Evolutionary conservation across 2,888 invertebrate species (phyloP), one percentile per base, ranked within the genome.

Genomic region (Yponomeuta cagnagella): DNA sequence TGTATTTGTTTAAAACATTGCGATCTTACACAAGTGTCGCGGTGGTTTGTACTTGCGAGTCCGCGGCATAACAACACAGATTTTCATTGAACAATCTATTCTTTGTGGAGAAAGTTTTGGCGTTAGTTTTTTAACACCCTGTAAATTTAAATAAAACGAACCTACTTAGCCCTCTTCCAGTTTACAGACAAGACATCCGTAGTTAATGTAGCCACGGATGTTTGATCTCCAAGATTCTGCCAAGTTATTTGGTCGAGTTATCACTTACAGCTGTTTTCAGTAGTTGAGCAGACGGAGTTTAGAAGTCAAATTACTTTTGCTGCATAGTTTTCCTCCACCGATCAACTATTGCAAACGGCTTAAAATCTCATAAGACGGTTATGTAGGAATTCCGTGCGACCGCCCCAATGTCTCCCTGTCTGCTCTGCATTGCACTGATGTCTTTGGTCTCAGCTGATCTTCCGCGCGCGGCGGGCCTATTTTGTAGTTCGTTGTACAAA

Each of bases 401-500:
- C 43, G 1, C 12, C 4, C 52, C 52, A 15, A 1, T 58, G 52
- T 15, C 52, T 15, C 52, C 52, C 15, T 58, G 52, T 58, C 52
- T 58, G 9, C 15, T 58, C 52, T 58, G 15, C 5, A 58, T 58
- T 12, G 52, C 12, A 58, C 52, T 58, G 52, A 15, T 1, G 12
- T 15, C 52, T 43, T 33, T 15, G 15, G 68, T 68, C 68, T 68
- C 68, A 78, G 76, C 76, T 79, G 86, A 82, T 89, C 88, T 88
- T 89, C 86, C 87, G 78, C 79, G 75, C 82, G 81, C 80, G 81
- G 76, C 85, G 87, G 86, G 82, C 79, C 79, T 86, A 84, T 84
- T 76, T 58, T 84, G 85, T 90, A 90, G 90, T 82, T 80, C 76
- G 82, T 82, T 90, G 91, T 92, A 91, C 89, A 91, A 91, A 90